Conservation (phyloP, 2,888 invertebrate species). For the Eilema depressum region DNA sequence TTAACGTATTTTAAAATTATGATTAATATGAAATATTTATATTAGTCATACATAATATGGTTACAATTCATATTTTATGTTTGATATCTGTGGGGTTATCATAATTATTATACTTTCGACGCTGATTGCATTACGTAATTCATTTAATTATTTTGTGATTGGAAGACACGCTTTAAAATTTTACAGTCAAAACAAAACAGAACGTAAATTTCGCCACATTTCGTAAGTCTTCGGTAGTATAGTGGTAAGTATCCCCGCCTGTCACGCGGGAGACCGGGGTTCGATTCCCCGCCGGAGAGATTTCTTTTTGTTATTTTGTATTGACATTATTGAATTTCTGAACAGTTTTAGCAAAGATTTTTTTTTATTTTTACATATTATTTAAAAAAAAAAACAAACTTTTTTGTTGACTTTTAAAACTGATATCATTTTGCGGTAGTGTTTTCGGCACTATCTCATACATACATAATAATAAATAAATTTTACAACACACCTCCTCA, state of each 20-base stretch:
- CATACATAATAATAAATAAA: too few species aligned
- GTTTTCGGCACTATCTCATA: too few species aligned
- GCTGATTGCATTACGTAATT: too few species aligned
- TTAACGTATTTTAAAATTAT: too few species aligned
- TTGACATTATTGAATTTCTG: background rate
- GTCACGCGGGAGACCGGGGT: slow-evolving; percentile 87
- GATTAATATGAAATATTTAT: too few species aligned
- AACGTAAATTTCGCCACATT: background rate
- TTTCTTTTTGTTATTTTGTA: slow-evolving; percentile 17
- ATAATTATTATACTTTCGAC: too few species aligned
- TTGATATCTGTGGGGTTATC: too few species aligned
- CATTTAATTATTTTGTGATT: background rate
- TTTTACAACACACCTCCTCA: too few species aligned
- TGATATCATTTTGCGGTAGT: too few species aligned
- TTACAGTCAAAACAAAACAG: background rate
- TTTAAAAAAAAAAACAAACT: background rate
- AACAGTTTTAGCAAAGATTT: background rate
- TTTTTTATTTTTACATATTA: too few species aligned
- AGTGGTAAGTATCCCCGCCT: slow-evolving; percentile 87
- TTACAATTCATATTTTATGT: too few species aligned
- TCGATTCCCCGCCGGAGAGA: slow-evolving; percentile 86
- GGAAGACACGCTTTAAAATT: background rate
- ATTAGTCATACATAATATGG: too few species aligned
- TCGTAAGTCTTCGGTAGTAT: slow-evolving; percentile 82
- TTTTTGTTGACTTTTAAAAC: background rate